Conservation (phyloP, 2,888 invertebrate species). For the Margaritifera margaritifera region DNA sequence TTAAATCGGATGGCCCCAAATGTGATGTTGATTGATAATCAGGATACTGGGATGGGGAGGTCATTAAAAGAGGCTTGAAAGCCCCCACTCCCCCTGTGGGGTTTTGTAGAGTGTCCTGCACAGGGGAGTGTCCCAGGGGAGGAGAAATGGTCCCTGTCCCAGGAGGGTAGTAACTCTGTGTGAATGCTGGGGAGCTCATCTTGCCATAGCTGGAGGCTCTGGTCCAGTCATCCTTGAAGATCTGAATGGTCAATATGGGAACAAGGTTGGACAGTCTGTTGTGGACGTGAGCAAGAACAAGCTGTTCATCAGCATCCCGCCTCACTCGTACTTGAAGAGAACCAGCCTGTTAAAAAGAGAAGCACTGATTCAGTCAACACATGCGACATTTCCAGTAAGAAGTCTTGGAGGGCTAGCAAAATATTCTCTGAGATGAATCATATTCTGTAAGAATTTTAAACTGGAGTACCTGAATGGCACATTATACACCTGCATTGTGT, state of each 20-base stretch:
- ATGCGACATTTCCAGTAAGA: not conserved
- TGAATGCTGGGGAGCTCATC: constrained; percentile 40
- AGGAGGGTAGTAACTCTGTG: constrained; percentile 21
- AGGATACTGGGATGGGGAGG: not conserved
- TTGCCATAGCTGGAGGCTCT: constrained; percentile 62
- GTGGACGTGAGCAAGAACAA: constrained; percentile 78
- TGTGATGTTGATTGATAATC: too few relatives aligned
- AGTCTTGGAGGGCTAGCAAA: not conserved
- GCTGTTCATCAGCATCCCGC: constrained; percentile 79
- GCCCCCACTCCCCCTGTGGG: constrained; percentile 7
- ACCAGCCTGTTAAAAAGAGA: constrained; percentile 73
- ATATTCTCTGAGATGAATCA: not conserved
- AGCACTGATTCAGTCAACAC: not conserved
- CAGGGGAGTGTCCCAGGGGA: constrained; percentile 44
- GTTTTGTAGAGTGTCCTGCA: constrained; percentile 30
- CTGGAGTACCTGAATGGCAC: too few relatives aligned
- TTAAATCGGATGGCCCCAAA: too few relatives aligned
- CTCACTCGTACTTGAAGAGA: constrained; percentile 78
- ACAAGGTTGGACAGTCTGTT: constrained; percentile 77
- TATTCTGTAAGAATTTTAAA: not conserved
- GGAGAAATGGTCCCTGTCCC: constrained; percentile 23
- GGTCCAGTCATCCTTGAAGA: constrained; percentile 75
- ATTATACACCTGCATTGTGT: too few relatives aligned
- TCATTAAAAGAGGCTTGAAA: not conserved
- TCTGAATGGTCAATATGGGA: constrained; percentile 77